phyloP scores from a whole-genome alignment of 2,797 vertebrate species.

The Parauchenoglanis punctatus region DNA sequence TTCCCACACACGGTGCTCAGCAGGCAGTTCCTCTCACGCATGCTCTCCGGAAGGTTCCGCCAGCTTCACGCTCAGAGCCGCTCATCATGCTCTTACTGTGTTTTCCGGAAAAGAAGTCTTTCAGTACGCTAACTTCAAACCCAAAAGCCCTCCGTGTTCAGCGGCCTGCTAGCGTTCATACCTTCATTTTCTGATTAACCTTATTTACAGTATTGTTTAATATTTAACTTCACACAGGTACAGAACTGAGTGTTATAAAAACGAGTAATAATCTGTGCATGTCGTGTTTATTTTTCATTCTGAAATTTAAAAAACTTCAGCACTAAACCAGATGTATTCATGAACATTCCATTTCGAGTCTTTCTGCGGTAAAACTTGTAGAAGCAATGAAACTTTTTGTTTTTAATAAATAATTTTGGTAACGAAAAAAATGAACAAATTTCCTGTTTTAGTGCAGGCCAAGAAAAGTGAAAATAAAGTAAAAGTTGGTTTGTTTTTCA shows the following conservation, averaged over 20 bases:
- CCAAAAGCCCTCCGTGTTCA: not conserved
- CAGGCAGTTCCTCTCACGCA: constrained; percentile 4
- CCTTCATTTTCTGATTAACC: not conserved
- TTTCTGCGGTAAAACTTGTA: not conserved
- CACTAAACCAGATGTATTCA: not conserved
- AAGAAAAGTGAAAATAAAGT: not conserved
- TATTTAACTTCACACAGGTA: not conserved
- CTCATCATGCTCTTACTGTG: constrained; percentile 9
- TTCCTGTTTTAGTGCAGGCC: not conserved
- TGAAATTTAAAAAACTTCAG: not conserved
- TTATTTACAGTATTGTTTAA: not conserved
- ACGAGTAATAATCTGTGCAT: not conserved
- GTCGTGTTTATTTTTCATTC: not conserved
- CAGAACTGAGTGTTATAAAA: not conserved
- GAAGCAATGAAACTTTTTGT: not conserved
- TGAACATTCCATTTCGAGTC: not conserved
- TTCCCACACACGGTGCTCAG: too few species aligned
- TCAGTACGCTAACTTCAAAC: not conserved
- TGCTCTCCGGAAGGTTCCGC: not conserved
- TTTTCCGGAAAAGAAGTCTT: constrained; percentile 6
- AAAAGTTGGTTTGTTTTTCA: not conserved
- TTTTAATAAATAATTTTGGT: not conserved
- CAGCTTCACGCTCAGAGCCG: not conserved
- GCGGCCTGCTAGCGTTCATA: not conserved
- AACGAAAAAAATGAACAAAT: not conserved